A percentile compares a stretch with the other conserved stretches of the same genome.
phyloP scores from a whole-genome alignment of 2,113 vertebrate species.

The Eulacestoma nigropectus region DNA sequence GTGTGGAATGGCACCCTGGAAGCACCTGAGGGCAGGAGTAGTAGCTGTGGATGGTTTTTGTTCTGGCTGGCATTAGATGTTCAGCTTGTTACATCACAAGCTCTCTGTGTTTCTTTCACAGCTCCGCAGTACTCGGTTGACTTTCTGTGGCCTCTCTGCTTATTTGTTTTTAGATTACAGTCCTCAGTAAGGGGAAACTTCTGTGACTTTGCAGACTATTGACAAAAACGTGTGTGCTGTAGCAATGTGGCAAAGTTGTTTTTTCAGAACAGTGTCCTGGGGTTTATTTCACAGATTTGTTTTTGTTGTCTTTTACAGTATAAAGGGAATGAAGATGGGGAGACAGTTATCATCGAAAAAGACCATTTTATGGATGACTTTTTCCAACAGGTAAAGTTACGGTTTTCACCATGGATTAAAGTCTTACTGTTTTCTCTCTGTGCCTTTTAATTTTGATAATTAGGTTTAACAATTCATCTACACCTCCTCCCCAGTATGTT shows the following conservation, averaged over 20 bases:
- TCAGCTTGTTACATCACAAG: not conserved
- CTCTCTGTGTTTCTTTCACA: not conserved
- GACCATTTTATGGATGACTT: conserved; percentile 92
- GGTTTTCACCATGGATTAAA: not conserved
- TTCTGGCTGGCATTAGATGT: not conserved
- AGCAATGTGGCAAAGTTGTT: fast-evolving
- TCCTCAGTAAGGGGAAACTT: not conserved
- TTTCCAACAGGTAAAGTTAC: conserved; percentile 83
- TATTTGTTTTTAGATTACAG: not conserved
- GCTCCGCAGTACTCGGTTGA: not conserved
- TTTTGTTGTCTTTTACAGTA: conserved; percentile 55
- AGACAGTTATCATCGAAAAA: conserved; percentile 78
- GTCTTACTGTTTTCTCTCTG: not conserved
- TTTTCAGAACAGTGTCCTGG: not conserved
- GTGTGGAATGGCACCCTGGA: not conserved
- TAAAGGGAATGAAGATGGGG: conserved; percentile 78
- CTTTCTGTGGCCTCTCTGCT: not conserved
- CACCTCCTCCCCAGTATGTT: not conserved
- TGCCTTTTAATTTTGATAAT: not conserved
- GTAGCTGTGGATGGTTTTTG: not conserved
- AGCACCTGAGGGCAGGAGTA: not conserved
- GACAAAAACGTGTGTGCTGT: too few relatives aligned
- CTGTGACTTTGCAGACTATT: not conserved
- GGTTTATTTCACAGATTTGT: not conserved
- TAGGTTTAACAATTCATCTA: not conserved